These are phyloP conservation scores for Cyrtonyx montezumae DNA, from an alignment of 2,113 vertebrate genomes.

Conservation along the genomic window DNA sequence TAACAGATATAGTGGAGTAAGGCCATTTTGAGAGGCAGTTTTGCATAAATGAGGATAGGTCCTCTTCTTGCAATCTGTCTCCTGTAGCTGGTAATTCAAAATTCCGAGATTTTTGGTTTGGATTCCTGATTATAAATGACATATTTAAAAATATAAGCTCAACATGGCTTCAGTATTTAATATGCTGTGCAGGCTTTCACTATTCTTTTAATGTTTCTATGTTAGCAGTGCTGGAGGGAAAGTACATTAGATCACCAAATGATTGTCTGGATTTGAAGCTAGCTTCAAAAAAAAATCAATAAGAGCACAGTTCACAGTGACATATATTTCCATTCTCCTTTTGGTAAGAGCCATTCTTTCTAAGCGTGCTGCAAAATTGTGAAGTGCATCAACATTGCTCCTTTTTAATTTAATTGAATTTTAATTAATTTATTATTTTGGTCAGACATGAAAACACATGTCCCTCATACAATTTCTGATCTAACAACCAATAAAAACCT, in stretches of 20 bases:
- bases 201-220: neutral
- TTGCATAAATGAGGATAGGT: neutral
- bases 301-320: neutral
- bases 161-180: neutral
- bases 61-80: rapidly evolving
- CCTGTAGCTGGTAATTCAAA: neutral
- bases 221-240: neutral
- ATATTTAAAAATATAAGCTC: neutral
- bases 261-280: neutral
- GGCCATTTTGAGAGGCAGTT: neutral
- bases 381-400: neutral
- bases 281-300: neutral
- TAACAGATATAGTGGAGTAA: neutral
- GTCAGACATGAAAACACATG: neutral
- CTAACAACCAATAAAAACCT: neutral
- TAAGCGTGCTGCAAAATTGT: neutral
- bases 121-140: neutral
- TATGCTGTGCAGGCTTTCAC: neutral
- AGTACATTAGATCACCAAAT: neutral
- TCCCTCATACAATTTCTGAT: neutral
- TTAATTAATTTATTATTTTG: neutral
- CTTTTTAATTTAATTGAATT: neutral
- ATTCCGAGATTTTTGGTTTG: neutral
- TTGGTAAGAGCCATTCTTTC: neutral
- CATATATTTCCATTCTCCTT: neutral